Base-by-base conservation (phyloP, 2,888 invertebrate species). In the Tenthredo notha region DNA sequence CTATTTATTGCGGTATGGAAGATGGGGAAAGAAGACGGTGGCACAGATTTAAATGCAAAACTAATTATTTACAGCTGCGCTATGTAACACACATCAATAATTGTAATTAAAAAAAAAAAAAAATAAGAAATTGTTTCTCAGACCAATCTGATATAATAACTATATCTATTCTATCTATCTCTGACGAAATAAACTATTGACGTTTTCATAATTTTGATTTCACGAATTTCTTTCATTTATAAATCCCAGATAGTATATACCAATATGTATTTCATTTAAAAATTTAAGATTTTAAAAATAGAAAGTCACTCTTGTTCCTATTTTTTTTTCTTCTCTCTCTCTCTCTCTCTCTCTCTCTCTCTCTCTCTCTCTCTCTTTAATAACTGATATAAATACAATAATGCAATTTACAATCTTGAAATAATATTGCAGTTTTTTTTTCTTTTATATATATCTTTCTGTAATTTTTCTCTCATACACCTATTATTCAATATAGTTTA, bases 21-120 rank as follows among this genome's bases (percentile, higher is more conserved):
- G 90, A 89, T 91, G 90, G 91, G 88, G 89, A 91, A 92, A 90
- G 89, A 90, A 70, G 83, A 85, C 85, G 85, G 84, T 54, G 61
- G 70, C 75, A 58, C 25, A 54, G 61, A 78, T 50, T 47, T 70
- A 1, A 21, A 83, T 67, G 33, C 37, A 40, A 72, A 84, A 86
- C 83, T 84, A 86, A 85, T 87, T 87, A 87, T 86, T 86, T 85
- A 86, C 85, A 86, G 86, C 86, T 86, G 88, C 87, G 67, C 29
- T 67, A 67, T 33, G 4, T 15, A 67, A 67, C 67, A 67, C 67
- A 67, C 67, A 67, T 67, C 67, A 67, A 50, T 82, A 61, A 25
- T 65, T 18, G 33, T 67, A 25, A 67, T 67, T 33, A 54, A 54
- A n/a, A 7, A 7, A 37, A 37, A 7, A 37, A 37, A 37, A 37